Evolutionary conservation across 2,888 invertebrate species (phyloP).

Genomic region (Drosophila mercatorum): DNA sequence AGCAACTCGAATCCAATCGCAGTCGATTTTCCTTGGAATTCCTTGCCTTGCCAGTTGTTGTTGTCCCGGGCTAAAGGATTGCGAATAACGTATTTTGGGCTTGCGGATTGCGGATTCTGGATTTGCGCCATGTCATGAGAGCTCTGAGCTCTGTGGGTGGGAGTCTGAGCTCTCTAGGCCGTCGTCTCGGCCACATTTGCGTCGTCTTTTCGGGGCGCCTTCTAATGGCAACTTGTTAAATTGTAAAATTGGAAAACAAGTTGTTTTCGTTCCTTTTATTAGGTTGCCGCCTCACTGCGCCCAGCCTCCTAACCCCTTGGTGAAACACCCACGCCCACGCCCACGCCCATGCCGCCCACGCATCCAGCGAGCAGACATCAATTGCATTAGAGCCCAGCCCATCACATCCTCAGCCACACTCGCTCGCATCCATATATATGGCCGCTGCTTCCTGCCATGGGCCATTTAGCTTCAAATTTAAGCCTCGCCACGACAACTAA

Average conservation of each 20-base stretch:
- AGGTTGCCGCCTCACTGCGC: slow-evolving; percentile 78
- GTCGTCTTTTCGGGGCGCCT: slow-evolving; percentile 20
- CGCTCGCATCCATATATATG: slow-evolving; percentile 6
- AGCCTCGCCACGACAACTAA: slow-evolving; percentile 13
- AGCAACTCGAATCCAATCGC: slow-evolving; percentile 72
- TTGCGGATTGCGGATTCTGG: slow-evolving; percentile 18
- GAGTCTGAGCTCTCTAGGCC: slow-evolving; percentile 11
- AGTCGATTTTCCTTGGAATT: slow-evolving; percentile 80
- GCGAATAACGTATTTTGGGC: slow-evolving; percentile 48
- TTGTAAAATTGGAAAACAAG: slow-evolving; percentile 84
- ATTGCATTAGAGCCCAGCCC: slow-evolving; percentile 76
- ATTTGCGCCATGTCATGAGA: slow-evolving; percentile 29
- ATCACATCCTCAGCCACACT: slow-evolving; percentile 15
- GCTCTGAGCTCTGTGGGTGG: slow-evolving; percentile 5
- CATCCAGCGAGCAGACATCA: slow-evolving; percentile 69
- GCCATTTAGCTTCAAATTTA: slow-evolving; percentile 78
- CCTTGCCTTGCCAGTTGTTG: slow-evolving; percentile 49
- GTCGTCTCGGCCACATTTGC: slow-evolving; percentile 5
- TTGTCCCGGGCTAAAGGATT: slow-evolving; percentile 75
- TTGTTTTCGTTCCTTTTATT: slow-evolving; percentile 83
- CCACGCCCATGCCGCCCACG: slow-evolving; percentile 13
- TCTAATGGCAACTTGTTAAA: slow-evolving; percentile 82
- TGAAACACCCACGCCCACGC: not conserved
- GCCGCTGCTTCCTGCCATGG: slow-evolving; percentile 60
- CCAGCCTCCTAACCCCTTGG: not conserved